These are phyloP conservation scores for Lycocerus yunnanus DNA, from an alignment of 2,888 invertebrate genomes.

Conservation along the genomic window DNA sequence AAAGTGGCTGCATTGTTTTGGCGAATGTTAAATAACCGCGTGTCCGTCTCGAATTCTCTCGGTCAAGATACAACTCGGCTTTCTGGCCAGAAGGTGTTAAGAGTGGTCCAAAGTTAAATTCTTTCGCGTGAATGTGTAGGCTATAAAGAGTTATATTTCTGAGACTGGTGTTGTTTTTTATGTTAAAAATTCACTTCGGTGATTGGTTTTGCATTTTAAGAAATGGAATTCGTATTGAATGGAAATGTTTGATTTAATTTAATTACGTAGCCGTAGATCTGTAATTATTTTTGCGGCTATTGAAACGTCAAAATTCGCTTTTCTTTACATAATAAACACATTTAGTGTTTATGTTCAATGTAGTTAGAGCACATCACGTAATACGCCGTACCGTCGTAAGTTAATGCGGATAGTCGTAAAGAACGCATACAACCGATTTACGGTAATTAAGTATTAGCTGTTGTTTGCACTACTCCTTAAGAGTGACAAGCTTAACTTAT, in stretches of 20 bases:
- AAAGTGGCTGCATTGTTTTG: constrained; percentile 29
- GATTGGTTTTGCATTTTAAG: background rate
- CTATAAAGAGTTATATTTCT: background rate
- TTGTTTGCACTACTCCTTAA: constrained; percentile 33
- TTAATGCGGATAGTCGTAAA: constrained; percentile 48
- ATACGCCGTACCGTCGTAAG: constrained; percentile 45
- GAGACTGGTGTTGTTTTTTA: background rate
- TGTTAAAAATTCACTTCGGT: background rate
- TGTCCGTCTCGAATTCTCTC: constrained; percentile 34
- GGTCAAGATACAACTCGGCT: constrained; percentile 32
- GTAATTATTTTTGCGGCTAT: background rate
- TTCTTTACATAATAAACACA: background rate
- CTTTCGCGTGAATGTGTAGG: background rate
- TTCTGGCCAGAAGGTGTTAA: constrained; percentile 22
- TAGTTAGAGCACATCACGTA: constrained; percentile 29
- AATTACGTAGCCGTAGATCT: background rate
- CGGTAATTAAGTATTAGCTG: constrained; percentile 47
- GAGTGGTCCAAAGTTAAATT: background rate
- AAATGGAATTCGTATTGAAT: background rate
- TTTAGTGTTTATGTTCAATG: constrained; percentile 2
- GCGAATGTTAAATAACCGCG: constrained; percentile 31
- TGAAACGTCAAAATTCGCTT: background rate
- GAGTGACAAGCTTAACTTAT: constrained; percentile 27
- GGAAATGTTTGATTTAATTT: background rate
- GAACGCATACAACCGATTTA: constrained; percentile 43